Evolutionary conservation across 2,797 vertebrate species (phyloP).

Genomic region (Hozukius guyotensis): DNA sequence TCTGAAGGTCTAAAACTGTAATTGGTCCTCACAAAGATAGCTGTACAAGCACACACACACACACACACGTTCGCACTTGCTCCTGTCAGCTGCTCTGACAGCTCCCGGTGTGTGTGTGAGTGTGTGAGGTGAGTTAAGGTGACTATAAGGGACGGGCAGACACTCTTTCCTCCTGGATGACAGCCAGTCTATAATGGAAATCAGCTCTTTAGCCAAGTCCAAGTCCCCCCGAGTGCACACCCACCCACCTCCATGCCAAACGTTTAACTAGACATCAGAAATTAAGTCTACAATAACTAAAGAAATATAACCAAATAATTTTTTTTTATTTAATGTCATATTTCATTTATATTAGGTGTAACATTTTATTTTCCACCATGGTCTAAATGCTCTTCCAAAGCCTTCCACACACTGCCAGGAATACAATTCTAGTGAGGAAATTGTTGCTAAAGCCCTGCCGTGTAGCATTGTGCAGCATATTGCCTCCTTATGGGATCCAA

Average conservation of each 20-base stretch:
- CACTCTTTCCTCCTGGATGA: not conserved
- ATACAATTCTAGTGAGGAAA: not conserved
- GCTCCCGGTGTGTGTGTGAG: conserved; percentile 19
- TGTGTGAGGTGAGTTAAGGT: conserved; percentile 37
- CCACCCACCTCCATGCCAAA: not conserved
- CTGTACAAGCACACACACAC: not conserved
- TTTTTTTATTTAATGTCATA: not conserved
- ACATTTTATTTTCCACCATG: not conserved
- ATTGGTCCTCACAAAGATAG: no score
- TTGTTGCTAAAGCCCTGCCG: not conserved
- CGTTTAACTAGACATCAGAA: not conserved
- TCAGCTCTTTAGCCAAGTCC: fast-evolving
- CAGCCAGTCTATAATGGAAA: not conserved
- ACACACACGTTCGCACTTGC: conserved; percentile 2
- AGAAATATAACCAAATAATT: fast-evolving
- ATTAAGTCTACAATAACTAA: not conserved
- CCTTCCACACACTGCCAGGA: not conserved
- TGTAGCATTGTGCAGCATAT: not conserved
- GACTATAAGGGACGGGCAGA: not conserved
- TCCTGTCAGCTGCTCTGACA: conserved; percentile 15
- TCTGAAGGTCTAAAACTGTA: no score
- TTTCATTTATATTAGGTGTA: not conserved
- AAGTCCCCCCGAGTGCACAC: not conserved
- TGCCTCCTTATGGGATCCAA: not conserved
- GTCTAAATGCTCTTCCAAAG: not conserved